Evolutionary conservation across 2,888 invertebrate species (phyloP), one percentile per base, ranked within the genome.

Genomic region (Caenorhabditis doughertyi): DNA sequence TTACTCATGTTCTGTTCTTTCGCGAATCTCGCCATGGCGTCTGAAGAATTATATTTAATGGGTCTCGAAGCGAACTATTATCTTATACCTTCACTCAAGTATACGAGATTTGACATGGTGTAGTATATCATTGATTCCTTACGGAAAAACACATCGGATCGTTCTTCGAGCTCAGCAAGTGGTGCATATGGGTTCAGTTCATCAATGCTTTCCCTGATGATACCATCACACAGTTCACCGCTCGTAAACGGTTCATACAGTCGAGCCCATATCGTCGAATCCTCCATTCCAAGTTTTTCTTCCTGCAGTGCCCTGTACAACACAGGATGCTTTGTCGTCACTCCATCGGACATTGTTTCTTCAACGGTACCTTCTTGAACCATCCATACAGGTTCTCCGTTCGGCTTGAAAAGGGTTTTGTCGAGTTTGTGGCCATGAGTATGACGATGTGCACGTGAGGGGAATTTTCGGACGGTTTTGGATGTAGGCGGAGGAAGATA

Each of bases 361-460:
- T 32, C 39, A n/a, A n/a, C n/a, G n/a, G n/a, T n/a, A n/a, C n/a
- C n/a, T 3, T 64, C 39, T 21, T n/a, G 42, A 25, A 44, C 27
- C 16, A 64, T 16, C 73, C 73, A 73, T 7, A 73, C 62, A 9
- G 73, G 73, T 11, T 64, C 32, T 11, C 73, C 73, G 27, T 64
- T 55, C 32, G 21, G 23, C 21, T 35, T 32, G 39, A 71, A 71
- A 2, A 71, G 21, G 18, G 16, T 58, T 11, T 4, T 8, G 16
- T 71, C 71, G 4, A 62, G 42, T 62, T 23, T 21, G 3, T 11
- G 3, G 35, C 35, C 35, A 35, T 7, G n/a, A 8, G 21, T 39
- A 11, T 27, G 11, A 5, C 18, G n/a, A 47, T 47, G 44, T 47
- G 16, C 21, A 42, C n/a, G n/a, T n/a, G n/a, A n/a, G n/a, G n/a